A percentile compares a stretch with the other conserved stretches of the same genome.
These are phyloP conservation scores for Muricea muricata DNA, from an alignment of 92 coral and sea anemone genomes.

Conservation along the genomic window DNA sequence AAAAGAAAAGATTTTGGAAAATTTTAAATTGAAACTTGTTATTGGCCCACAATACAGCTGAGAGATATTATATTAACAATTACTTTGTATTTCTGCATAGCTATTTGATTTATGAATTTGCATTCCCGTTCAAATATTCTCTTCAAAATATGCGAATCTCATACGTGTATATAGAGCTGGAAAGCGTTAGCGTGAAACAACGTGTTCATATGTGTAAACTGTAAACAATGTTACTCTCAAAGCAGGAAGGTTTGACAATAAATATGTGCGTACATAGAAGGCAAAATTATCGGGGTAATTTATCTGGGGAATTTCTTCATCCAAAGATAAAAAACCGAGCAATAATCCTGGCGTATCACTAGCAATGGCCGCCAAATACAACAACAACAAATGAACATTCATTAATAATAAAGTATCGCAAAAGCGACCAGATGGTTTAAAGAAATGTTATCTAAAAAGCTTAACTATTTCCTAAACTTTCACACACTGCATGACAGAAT, in stretches of 20 bases:
- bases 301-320: neutral
- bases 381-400: constrained; percentile 99
- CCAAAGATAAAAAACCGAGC: neutral
- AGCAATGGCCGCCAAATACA: constrained; percentile 67
- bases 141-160: neutral
- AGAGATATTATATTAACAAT: neutral
- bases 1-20: neutral
- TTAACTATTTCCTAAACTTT: neutral
- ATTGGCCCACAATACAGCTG: neutral
- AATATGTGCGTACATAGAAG: neutral
- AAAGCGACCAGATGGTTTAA: constrained; percentile 82
- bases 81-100: neutral
- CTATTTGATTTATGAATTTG: neutral
- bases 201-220: neutral
- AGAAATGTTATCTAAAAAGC: neutral
- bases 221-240: neutral
- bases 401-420: constrained; percentile 93
- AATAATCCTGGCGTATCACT: constrained; percentile 27
- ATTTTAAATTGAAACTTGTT: neutral
- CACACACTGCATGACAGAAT: constrained; percentile 16
- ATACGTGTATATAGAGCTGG: neutral
- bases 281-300: neutral
- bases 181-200: neutral
- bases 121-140: neutral
- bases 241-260: neutral